Conservation (phyloP, 2,797 vertebrate genomes). For the Rhodeus uyekii region DNA sequence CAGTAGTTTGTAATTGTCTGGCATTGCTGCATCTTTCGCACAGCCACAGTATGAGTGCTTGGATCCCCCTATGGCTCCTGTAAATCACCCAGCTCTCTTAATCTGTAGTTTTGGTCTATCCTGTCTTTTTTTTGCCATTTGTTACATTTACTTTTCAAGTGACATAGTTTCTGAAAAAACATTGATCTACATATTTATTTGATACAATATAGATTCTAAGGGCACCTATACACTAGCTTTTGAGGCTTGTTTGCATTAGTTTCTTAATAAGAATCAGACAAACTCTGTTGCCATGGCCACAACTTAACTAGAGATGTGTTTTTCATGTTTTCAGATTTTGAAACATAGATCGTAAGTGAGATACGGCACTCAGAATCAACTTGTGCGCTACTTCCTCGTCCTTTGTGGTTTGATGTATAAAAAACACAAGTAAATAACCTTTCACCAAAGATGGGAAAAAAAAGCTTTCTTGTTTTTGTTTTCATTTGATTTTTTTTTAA, state of each 20-base stretch:
- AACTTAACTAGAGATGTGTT: conserved; percentile 33
- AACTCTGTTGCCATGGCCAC: conserved; percentile 43
- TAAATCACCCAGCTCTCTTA: not conserved
- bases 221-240: not conserved
- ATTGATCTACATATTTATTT: not conserved
- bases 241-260: not conserved
- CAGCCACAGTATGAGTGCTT: conserved; percentile 26
- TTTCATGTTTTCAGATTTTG: not conserved
- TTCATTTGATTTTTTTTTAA: not conserved
- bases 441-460: too few species aligned
- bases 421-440: not conserved
- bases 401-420: conserved; percentile 1
- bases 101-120: not conserved
- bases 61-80: not conserved
- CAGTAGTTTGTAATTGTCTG: conserved; percentile 34
- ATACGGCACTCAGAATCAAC: conserved; percentile 2
- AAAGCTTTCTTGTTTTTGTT: conserved; percentile 8
- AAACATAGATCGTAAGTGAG: conserved; percentile 39
- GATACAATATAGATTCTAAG: not conserved
- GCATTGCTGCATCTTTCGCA: conserved; percentile 3
- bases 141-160: not conserved
- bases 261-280: conserved; percentile 22
- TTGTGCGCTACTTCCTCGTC: conserved; percentile 24
- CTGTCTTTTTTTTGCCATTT: not conserved
- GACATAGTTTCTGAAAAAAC: not conserved